A percentile compares a stretch with the other conserved stretches of the same genome.
Evolutionary conservation across 2,113 vertebrate genomes (phyloP).

Genomic region (Psophia crepitans): DNA sequence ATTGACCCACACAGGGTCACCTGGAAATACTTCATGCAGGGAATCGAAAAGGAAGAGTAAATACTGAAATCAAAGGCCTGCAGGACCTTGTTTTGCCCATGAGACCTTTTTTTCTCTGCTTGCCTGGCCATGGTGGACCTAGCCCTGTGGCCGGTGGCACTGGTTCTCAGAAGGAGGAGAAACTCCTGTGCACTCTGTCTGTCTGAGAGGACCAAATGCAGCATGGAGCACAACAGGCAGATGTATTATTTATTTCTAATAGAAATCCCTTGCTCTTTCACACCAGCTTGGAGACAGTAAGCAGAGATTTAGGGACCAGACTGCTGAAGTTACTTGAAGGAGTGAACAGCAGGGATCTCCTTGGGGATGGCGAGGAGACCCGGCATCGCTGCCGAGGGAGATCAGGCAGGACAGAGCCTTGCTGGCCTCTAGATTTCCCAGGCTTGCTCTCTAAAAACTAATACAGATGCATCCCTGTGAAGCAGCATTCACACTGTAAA

Average conservation of each 20-base stretch:
- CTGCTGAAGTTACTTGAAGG: neutral
- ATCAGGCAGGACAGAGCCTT: neutral
- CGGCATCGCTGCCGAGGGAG: neutral
- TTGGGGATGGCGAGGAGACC: neutral
- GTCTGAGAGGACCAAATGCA: neutral
- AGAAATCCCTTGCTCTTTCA: neutral
- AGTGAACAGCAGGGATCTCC: neutral
- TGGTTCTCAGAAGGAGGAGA: neutral
- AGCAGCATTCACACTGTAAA: neutral
- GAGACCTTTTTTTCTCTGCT: neutral
- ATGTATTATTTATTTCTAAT: neutral
- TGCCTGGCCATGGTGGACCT: neutral
- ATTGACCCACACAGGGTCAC: slow-evolving; percentile 59
- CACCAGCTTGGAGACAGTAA: neutral
- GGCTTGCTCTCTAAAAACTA: neutral
- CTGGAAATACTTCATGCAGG: slow-evolving; percentile 36
- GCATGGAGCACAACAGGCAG: fast-evolving
- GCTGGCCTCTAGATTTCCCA: neutral
- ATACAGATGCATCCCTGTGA: neutral
- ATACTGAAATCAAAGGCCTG: neutral
- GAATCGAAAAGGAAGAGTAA: slow-evolving; percentile 5
- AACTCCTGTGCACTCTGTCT: neutral
- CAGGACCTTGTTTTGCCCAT: neutral
- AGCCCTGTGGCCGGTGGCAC: neutral
- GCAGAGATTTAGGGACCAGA: neutral